Evolutionary conservation across 2,797 vertebrate genomes (phyloP).

Genomic region (Enteromius fasciolatus): DNA sequence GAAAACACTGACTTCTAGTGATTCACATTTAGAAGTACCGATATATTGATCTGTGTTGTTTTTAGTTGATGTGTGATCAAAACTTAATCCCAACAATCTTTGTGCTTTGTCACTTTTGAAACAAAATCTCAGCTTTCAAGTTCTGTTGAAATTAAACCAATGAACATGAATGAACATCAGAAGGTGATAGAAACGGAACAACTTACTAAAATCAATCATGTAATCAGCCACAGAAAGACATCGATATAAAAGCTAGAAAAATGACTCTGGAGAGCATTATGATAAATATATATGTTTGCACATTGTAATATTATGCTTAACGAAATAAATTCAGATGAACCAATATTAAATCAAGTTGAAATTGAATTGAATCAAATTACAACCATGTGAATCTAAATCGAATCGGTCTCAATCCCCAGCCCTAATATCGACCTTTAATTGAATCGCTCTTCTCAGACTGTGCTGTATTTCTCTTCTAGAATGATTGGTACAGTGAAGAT

Average conservation of each 20-base stretch:
- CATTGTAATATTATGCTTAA: too few relatives aligned
- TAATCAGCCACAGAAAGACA: too few relatives aligned
- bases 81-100: background rate
- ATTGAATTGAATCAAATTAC: too few relatives aligned
- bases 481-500: slow-evolving; percentile 4
- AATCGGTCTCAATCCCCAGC: background rate
- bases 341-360: too few relatives aligned
- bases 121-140: background rate
- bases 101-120: background rate
- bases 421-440: background rate
- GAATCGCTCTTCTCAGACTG: background rate
- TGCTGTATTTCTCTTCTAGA: slow-evolving; percentile 13
- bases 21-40: too few relatives aligned
- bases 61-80: background rate
- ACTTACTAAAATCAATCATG: too few relatives aligned
- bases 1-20: too few relatives aligned
- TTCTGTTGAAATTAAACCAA: background rate
- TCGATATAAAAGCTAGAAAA: too few relatives aligned
- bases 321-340: background rate
- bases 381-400: background rate
- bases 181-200: background rate
- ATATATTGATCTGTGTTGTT: background rate
- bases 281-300: background rate
- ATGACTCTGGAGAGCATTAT: background rate
- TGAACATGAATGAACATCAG: background rate